phyloP scores from a whole-genome alignment of 2,888 invertebrate species.

The Stenoptilia bipunctidactyla region DNA sequence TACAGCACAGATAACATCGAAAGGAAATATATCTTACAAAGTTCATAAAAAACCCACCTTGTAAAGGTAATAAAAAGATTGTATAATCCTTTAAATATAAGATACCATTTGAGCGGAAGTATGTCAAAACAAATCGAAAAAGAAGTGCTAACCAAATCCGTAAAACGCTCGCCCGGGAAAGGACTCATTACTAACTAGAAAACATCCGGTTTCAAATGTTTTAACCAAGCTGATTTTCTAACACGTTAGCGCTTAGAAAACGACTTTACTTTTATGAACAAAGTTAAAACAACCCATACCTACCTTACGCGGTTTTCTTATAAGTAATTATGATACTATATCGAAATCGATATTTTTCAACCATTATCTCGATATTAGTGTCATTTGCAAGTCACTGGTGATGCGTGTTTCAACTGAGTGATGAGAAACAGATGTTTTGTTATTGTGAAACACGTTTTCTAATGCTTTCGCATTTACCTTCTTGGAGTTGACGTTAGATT shows the following conservation, averaged over 20 bases:
- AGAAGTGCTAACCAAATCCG: slow-evolving; percentile 10
- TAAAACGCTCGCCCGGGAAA: slow-evolving; percentile 32
- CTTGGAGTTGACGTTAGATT: too few species aligned
- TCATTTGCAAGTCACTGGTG: slow-evolving; percentile 13
- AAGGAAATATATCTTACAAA: too few species aligned
- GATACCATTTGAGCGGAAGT: too few species aligned
- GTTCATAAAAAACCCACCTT: too few species aligned
- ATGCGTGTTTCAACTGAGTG: slow-evolving; percentile 1
- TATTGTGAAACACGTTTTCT: background rate
- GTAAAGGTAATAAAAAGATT: too few species aligned
- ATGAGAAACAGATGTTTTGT: background rate
- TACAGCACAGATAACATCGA: too few species aligned
- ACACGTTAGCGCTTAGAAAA: too few species aligned
- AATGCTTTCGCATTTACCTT: background rate
- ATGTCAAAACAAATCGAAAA: slow-evolving; percentile 2
- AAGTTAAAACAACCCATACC: too few species aligned
- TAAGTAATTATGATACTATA: slow-evolving; percentile 12
- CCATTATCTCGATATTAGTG: too few species aligned
- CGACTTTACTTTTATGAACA: background rate
- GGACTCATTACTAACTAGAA: slow-evolving; percentile 30
- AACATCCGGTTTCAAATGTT: slow-evolving; percentile 24
- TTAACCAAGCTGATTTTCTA: slow-evolving; percentile 10
- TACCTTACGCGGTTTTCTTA: slow-evolving; percentile 15
- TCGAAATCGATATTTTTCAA: background rate
- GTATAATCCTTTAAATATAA: too few species aligned